Evolutionary conservation across 64 coral and sea anemone species (phyloP).

Genomic region (Montipora sp.): DNA sequence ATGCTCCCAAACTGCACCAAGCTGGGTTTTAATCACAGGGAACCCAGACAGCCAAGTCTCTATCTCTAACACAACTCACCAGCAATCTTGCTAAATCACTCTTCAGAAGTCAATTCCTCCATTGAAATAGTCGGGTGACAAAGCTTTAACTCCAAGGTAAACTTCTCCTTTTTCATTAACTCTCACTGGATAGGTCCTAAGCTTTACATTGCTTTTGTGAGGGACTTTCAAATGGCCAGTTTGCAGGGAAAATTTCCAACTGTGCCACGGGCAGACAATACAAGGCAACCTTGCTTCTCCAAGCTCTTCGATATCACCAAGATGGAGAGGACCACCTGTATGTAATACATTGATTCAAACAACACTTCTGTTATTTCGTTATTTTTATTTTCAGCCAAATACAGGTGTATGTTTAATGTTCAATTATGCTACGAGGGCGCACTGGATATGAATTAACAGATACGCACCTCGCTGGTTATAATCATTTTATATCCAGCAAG

Average conservation of each 20-base stretch:
- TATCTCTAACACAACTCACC: background rate
- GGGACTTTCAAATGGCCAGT: slow-evolving; percentile 68
- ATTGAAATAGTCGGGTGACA: slow-evolving; percentile 75
- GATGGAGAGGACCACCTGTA: slow-evolving; percentile 87
- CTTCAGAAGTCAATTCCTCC: slow-evolving; percentile 72
- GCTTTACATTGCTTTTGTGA: slow-evolving; percentile 13
- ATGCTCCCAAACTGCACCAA: background rate
- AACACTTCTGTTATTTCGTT: too few relatives aligned
- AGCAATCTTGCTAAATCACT: background rate
- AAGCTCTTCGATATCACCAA: slow-evolving; percentile 88
- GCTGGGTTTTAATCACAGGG: background rate
- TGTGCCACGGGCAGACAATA: slow-evolving; percentile 86
- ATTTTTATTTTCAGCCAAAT: too few relatives aligned
- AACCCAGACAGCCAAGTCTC: background rate
- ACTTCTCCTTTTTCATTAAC: slow-evolving; percentile 63
- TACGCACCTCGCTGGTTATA: too few relatives aligned
- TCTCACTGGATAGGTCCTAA: slow-evolving; percentile 69
- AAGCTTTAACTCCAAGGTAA: slow-evolving; percentile 68
- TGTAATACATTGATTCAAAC: background rate
- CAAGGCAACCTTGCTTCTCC: slow-evolving; percentile 72
- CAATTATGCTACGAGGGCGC: too few relatives aligned
- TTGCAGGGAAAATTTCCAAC: slow-evolving; percentile 67
- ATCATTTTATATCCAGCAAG: too few relatives aligned
- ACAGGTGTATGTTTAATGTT: too few relatives aligned
- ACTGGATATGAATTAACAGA: too few relatives aligned